Evolutionary conservation across 2,113 vertebrate genomes (phyloP), one percentile per base, ranked within the genome.

Genomic region (Empidonax alnorum): DNA sequence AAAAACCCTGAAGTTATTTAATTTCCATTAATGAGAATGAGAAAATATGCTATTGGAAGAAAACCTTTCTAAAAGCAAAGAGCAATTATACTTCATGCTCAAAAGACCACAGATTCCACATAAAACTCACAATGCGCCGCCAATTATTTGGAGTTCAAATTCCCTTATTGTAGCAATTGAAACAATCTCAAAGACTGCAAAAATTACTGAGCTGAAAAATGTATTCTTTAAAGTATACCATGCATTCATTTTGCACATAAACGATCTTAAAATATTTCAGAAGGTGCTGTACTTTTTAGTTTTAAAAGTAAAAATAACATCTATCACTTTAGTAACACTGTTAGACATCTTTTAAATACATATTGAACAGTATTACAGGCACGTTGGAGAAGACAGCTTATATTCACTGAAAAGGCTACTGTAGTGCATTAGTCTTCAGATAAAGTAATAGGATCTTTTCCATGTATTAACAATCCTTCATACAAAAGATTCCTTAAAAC

Each of bases 121-220:
- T 94, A 97, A 97, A 97, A 96, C 86, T 89, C 91, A 95, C 96
- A 97, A 96, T 89, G 90, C 79, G 24, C 84, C 12, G 63, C 97
- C 98, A 98, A 97, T 98, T 98, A 98, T 97, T 97, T 96, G 90
- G 90, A 97, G 94, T 96, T 97, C 94, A 97, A 89, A 97, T 97
- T 98, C 94, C 90, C 94, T 96, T 71, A 93, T 71, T 91, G 84
- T 87, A 96, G 94, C 87, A 96, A 93, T 89, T 96, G 89, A 97
- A 97, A 94, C 95, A 94, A 94, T 93, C 91, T 98, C 97, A 94
- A 97, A 97, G 93, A 96, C 77, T 87, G 63, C 61, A 97, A 95
- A 97, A 97, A 98, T 97, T 97, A 97, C 50, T 5, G 23, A 94
- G 85, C 92, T 87, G 94, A 92, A 94, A 92, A 94, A 94, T 84